A percentile compares a stretch with the other conserved stretches of the same genome.
phyloP scores from a whole-genome alignment of 1,140 invertebrate genomes.

The Sycophaga agraensis region DNA sequence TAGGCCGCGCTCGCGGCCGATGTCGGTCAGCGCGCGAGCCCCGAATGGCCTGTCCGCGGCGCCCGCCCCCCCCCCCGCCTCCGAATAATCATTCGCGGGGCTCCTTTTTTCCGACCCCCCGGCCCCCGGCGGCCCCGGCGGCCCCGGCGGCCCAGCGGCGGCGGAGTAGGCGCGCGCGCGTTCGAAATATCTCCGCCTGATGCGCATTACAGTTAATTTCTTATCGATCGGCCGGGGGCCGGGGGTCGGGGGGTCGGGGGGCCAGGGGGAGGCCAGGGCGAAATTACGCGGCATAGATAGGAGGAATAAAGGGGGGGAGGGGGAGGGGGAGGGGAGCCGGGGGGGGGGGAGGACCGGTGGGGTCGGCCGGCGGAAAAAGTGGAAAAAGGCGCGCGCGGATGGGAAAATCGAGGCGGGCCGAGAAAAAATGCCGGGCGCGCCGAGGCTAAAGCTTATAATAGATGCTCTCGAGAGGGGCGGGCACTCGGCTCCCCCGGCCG shows the following conservation, averaged over 20 bases:
- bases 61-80: background rate
- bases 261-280: background rate
- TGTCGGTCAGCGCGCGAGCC: background rate
- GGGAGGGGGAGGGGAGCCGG: background rate
- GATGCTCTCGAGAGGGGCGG: constrained; percentile 37
- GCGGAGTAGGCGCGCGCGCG: background rate
- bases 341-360: background rate
- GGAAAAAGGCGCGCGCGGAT: background rate
- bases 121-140: background rate
- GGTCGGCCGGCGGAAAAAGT: constrained; percentile 14
- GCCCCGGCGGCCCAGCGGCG: background rate
- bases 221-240: constrained; percentile 25
- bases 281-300: too few relatives aligned
- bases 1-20: background rate
- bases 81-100: background rate
- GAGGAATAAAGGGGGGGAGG: too few relatives aligned
- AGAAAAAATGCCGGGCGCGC: constrained; percentile 21
- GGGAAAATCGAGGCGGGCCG: constrained; percentile 12
- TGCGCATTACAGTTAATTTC: constrained; percentile 31
- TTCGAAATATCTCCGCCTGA: constrained; percentile 19
- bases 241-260: too few relatives aligned
- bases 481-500: too few relatives aligned
- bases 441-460: constrained; percentile 48
- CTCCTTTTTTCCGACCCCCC: too few relatives aligned
- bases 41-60: background rate